Evolutionary conservation across 2,888 invertebrate genomes (phyloP).

Genomic region (Trissolcus japonicus): DNA sequence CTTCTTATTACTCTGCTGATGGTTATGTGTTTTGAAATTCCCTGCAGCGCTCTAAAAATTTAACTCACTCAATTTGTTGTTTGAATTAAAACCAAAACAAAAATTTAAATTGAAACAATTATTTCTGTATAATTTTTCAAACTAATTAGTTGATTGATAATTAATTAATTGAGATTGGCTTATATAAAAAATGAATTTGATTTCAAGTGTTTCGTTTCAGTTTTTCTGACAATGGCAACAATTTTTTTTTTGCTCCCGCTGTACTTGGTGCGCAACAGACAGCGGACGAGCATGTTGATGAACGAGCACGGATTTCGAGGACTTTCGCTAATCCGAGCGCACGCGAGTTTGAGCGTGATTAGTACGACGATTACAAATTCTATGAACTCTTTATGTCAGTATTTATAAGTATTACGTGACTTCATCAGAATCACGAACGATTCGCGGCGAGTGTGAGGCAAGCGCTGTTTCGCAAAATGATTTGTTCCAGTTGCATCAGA

Average conservation of each 20-base stretch:
- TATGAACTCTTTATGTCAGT: constrained; percentile 52
- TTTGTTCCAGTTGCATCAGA: constrained; percentile 56
- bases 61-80: background rate
- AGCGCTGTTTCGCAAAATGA: constrained; percentile 55
- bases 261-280: constrained; percentile 1
- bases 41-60: background rate
- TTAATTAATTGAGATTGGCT: too few relatives aligned
- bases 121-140: too few relatives aligned
- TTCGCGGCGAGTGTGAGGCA: constrained; percentile 46
- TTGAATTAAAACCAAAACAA: too few relatives aligned
- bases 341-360: constrained; percentile 45
- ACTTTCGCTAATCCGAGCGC: constrained; percentile 41
- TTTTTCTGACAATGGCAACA: too few relatives aligned
- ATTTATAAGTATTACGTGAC: constrained; percentile 57
- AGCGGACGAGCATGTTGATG: constrained; percentile 26
- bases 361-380: constrained; percentile 43
- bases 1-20: too few relatives aligned
- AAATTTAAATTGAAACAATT: too few relatives aligned
- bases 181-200: too few relatives aligned
- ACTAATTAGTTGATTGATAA: too few relatives aligned
- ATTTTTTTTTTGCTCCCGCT: too few relatives aligned
- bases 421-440: constrained; percentile 52
- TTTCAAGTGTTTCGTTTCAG: too few relatives aligned
- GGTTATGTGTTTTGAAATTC: too few relatives aligned
- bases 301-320: constrained; percentile 31